phyloP scores from a whole-genome alignment of 2,113 vertebrate genomes.

The Chamaetylas fuelleborni region DNA sequence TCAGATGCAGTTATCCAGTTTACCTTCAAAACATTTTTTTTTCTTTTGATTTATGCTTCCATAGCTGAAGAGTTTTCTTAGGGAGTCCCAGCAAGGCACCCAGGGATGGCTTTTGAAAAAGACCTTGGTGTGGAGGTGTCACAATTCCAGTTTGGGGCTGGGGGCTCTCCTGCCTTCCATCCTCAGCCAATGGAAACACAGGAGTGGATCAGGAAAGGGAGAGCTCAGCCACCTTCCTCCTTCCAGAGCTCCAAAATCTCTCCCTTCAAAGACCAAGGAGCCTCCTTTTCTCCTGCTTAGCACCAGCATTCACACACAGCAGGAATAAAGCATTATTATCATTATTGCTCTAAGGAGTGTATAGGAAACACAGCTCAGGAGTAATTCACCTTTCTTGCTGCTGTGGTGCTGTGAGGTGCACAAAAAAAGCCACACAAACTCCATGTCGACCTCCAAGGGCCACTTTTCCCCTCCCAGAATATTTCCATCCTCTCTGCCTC shows the following conservation, averaged over 20 bases:
- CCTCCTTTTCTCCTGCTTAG: background rate
- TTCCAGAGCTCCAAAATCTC: background rate
- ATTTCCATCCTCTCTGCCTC: background rate
- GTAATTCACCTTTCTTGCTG: background rate
- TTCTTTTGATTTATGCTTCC: background rate
- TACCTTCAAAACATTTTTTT: background rate
- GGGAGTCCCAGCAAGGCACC: background rate
- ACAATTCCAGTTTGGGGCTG: background rate
- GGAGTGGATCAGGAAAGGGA: background rate
- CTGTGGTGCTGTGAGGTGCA: background rate
- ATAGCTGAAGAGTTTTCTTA: background rate
- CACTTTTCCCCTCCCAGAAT: background rate
- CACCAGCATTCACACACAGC: background rate
- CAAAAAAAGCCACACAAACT: background rate
- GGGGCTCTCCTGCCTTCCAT: background rate
- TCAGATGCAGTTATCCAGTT: slow-evolving; percentile 23
- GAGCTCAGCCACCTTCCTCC: background rate
- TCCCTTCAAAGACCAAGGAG: background rate
- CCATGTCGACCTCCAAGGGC: background rate
- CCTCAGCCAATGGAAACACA: background rate
- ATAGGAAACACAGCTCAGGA: background rate
- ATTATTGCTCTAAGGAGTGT: background rate
- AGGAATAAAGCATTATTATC: background rate
- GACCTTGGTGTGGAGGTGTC: background rate
- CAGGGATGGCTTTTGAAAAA: background rate